Evolutionary conservation across 2,888 invertebrate species (phyloP).

Genomic region (Elegia similella): DNA sequence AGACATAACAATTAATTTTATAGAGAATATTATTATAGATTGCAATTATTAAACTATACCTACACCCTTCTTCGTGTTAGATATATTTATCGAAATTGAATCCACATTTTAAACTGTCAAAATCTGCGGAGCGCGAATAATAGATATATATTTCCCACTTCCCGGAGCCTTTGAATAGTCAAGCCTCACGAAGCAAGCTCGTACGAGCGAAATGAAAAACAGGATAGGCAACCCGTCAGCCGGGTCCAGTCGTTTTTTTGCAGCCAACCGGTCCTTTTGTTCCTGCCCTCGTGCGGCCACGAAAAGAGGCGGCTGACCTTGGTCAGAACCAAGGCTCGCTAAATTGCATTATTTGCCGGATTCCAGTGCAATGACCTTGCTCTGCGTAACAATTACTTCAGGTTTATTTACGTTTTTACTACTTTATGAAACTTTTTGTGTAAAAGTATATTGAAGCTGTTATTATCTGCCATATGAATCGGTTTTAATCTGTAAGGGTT

Average conservation of each 20-base stretch:
- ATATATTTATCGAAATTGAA: too few relatives aligned
- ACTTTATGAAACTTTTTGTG: background rate
- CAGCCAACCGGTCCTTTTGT: conserved; percentile 1
- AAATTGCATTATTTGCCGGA: conserved; percentile 2
- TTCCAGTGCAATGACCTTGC: conserved; percentile 4
- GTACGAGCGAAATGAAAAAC: background rate
- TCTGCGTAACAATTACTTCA: background rate
- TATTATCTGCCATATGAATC: too few relatives aligned
- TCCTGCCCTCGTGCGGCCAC: background rate
- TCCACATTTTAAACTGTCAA: too few relatives aligned
- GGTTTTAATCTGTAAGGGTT: too few relatives aligned
- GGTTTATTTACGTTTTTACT: background rate
- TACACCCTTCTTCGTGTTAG: too few relatives aligned
- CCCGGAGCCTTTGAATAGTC: too few relatives aligned
- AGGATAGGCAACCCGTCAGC: conserved; percentile 2
- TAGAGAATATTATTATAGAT: too few relatives aligned
- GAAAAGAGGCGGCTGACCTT: conserved; percentile 8
- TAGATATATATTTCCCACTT: too few relatives aligned
- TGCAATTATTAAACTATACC: too few relatives aligned
- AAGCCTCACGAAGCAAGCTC: background rate
- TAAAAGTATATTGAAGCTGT: too few relatives aligned
- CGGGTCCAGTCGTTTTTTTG: conserved; percentile 1
- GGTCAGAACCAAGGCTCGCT: background rate
- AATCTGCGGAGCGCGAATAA: too few relatives aligned
- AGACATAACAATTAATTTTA: too few relatives aligned